Evolutionary conservation across 2,113 vertebrate genomes (phyloP), one percentile per base, ranked within the genome.

Genomic region (Prunella himalayana): DNA sequence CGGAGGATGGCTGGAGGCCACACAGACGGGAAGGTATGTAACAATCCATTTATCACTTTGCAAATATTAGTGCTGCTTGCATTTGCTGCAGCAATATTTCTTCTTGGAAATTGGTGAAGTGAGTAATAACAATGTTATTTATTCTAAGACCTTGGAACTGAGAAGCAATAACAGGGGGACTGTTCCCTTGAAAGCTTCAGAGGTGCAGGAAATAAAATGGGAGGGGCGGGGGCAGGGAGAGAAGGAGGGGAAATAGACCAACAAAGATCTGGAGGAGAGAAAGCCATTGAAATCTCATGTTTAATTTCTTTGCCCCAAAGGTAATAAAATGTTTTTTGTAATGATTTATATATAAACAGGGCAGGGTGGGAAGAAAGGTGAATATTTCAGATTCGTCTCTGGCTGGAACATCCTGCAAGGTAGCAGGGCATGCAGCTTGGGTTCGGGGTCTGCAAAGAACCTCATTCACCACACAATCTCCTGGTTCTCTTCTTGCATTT

Each of bases 41-140:
- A 71, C 86, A 95, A 90, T 93, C 90, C 94, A 95, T 96, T 92
- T 96, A 96, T 96, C 86, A 80, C 87, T 96, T 96, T 95, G 95
- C 93, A 95, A 96, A 96, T 93, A 97, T 95, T 95, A 96, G 90
- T 90, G 89, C 92, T 95, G 96, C 87, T 92, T 71, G 56, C 71
- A 88, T 81, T 95, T 95, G 94, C 90, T 90, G 86, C 76, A 37
- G 91, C 93, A 70, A 71, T 97, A 94, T 97, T 97, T 98, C 97
- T 97, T 95, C 88, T 92, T 90, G 90, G 84, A 91, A 96, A 96
- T 97, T 94, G 94, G 53, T 95, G 88, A 95, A 65, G 84, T 97
- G 90, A 97, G 91, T 96, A 97, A 97, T 92, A 98, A 96, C 88
- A 92, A 82, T 78, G 95, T 97, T 96, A 97, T 97, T 97, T 98